A percentile compares a stretch with the other conserved stretches of the same genome.
phyloP scores from a whole-genome alignment of 2,113 vertebrate genomes.

The Dicaeum eximium region DNA sequence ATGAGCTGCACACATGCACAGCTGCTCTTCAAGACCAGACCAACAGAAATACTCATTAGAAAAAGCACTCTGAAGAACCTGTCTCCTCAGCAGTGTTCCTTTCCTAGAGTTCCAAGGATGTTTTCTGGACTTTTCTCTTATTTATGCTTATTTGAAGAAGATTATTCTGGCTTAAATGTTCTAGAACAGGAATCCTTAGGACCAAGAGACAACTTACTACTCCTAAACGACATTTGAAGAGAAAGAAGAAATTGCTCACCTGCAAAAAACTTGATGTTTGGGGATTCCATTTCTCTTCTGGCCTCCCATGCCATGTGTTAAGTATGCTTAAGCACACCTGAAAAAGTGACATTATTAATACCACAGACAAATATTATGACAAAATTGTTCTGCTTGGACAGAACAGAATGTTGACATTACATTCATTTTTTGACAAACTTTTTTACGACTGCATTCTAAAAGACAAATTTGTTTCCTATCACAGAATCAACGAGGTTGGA shows the following conservation, averaged over 20 bases:
- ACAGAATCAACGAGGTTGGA: background rate
- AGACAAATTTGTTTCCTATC: background rate
- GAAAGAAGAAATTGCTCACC: constrained; percentile 74
- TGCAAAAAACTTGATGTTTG: constrained; percentile 99
- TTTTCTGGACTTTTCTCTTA: background rate
- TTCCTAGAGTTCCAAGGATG: accelerated
- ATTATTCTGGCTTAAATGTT: background rate
- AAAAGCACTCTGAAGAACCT: background rate
- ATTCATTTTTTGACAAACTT: background rate
- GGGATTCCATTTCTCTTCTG: constrained; percentile 99
- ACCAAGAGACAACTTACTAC: background rate
- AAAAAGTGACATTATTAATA: background rate
- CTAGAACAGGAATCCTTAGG: background rate
- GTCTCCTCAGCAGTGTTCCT: background rate
- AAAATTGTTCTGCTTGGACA: background rate
- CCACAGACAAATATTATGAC: background rate
- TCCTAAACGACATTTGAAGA: background rate
- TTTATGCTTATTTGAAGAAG: background rate
- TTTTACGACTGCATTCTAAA: background rate
- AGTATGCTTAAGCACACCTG: constrained; percentile 99
- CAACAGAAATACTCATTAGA: background rate
- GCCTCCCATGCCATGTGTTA: constrained; percentile 98
- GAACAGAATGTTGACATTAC: background rate
- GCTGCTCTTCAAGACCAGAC: background rate
- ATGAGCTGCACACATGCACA: background rate